Conservation (phyloP, 2,888 invertebrate genomes). For the Acleris cristana region DNA sequence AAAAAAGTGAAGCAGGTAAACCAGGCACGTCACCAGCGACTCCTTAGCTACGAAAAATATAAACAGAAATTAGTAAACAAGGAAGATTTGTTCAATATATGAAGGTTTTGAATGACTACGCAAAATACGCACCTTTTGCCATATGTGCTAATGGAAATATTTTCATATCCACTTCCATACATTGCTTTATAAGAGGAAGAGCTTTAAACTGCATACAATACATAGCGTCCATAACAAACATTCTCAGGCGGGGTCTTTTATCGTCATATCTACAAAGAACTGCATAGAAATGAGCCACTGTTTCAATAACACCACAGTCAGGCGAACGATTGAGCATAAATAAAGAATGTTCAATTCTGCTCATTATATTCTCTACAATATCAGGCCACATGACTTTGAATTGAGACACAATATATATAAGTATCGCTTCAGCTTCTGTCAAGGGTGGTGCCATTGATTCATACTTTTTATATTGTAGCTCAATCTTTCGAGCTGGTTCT, state of each 20-base stretch:
- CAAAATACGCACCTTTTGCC: conserved; percentile 62
- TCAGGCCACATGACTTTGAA: conserved; percentile 48
- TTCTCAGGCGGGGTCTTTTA: conserved; percentile 60
- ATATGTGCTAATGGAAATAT: conserved; percentile 69
- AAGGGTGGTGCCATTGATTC: conserved; percentile 62
- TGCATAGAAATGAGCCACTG: conserved; percentile 72
- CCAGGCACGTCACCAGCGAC: conserved; percentile 68
- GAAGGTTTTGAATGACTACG: neutral
- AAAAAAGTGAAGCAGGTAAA: conserved; percentile 74
- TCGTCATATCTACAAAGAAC: conserved; percentile 66
- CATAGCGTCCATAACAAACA: conserved; percentile 76
- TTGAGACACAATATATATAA: conserved; percentile 61
- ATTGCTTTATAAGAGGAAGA: conserved; percentile 66
- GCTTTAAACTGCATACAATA: conserved; percentile 74
- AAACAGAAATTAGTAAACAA: conserved; percentile 17
- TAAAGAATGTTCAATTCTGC: conserved; percentile 64
- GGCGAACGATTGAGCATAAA: conserved; percentile 69
- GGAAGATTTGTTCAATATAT: neutral
- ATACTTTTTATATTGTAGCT: conserved; percentile 56
- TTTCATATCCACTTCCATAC: conserved; percentile 72
- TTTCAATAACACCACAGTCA: conserved; percentile 65
- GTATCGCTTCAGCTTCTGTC: conserved; percentile 68
- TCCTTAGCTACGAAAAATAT: conserved; percentile 64
- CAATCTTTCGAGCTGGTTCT: conserved; percentile 60
- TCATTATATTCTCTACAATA: conserved; percentile 56